Evolutionary conservation across 2,113 vertebrate species (phyloP), one percentile per base, ranked within the genome.

Genomic region (Zosterops lateralis): DNA sequence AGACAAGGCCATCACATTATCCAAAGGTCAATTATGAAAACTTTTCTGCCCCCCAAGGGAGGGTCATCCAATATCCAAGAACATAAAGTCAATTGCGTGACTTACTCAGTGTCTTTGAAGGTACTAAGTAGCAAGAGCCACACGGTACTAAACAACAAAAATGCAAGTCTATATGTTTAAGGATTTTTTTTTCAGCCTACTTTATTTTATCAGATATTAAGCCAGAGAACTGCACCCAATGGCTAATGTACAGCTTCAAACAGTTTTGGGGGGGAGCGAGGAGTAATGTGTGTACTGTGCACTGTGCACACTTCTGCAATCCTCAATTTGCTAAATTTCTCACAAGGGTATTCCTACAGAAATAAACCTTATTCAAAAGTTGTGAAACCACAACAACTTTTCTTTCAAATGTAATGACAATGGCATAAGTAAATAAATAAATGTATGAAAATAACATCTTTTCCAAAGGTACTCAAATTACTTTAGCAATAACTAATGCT

Each of bases 1-100:
- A 64, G 65, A 57, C 34, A 76, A 84, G 14, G 14, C 11, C 36
- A 89, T 62, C 29, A 89, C 54, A 87, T 87, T 70, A 87, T 50
- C 47, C 71, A 89, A n/a, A 45, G 31, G 31, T 91, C 74, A 82
- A 34, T 82, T 91, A 70, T 6, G 14, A 87, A 92, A 82, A 87
- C 22, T 31, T 9, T 14, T 68, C 24, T 76, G 38, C 51, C 51
- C 13, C 58, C 44, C 40, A 38, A n/a, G 5, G 61, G 42, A 89
- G 11, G 21, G 15, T 32, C 78, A 73, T 61, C 26, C 0, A 0
- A 82, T 44, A 73, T 1, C 70, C 10, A 36, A 10, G 9, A 67
- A 67, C 2, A 0, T 53, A 15, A 72, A 62, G 21, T 58, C 28
- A 0, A 73, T 66, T 68, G 68, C 5, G 3, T 0, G 0, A 79